A percentile compares a stretch with the other conserved stretches of the same genome.
phyloP scores from a whole-genome alignment of 2,113 vertebrate species.

The Callaeas wilsoni region DNA sequence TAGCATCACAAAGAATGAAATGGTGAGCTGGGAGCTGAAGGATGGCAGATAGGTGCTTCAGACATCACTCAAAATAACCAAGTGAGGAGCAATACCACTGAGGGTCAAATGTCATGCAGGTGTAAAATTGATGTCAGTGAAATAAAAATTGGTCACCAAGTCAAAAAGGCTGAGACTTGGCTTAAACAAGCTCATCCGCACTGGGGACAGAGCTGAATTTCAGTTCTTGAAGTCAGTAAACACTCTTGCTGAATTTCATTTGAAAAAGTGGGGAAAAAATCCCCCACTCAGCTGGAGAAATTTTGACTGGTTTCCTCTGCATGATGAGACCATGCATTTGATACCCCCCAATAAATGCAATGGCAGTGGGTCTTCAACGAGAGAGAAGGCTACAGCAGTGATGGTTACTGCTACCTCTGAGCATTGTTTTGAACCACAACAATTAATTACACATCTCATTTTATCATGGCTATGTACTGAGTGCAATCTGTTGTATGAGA shows the following conservation, averaged over 20 bases:
- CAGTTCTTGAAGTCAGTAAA: neutral
- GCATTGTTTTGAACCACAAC: neutral
- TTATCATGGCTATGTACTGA: neutral
- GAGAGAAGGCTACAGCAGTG: neutral
- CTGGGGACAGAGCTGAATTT: neutral
- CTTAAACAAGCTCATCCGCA: neutral
- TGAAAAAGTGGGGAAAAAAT: neutral
- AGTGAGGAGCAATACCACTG: neutral
- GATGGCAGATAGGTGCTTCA: neutral
- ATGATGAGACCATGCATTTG: neutral
- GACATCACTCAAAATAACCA: neutral
- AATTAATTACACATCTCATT: neutral
- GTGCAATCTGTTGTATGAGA: conserved; percentile 10
- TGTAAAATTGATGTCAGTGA: neutral
- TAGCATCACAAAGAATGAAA: neutral
- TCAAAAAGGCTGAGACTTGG: neutral
- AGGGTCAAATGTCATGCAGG: neutral
- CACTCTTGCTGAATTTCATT: neutral
- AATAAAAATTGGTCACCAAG: neutral
- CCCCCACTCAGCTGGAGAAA: neutral
- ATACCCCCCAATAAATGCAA: neutral
- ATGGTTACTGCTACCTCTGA: neutral
- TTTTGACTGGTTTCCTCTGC: neutral
- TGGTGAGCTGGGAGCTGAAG: neutral
- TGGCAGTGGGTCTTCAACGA: neutral